Percentiles rank a stretch among this genome's conserved stretches.
These are phyloP conservation scores for Anarsia innoxiella DNA, from an alignment of 2,888 invertebrate genomes.

Conservation along the genomic window DNA sequence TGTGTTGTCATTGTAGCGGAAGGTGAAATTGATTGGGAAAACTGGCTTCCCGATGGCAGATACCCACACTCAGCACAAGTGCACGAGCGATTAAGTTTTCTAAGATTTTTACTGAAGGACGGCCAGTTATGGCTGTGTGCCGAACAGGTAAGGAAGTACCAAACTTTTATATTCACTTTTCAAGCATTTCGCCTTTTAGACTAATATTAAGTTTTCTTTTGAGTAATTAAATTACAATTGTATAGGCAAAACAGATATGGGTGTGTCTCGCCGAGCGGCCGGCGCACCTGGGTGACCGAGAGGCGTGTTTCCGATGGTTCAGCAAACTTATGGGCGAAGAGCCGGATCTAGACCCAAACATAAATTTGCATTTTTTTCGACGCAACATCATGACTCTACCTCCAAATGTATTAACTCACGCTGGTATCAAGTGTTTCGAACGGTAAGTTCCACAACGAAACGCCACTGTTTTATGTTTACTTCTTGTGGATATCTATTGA, in stretches of 20 bases:
- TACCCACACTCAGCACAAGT: slow-evolving; percentile 95
- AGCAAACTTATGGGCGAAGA: slow-evolving; percentile 97
- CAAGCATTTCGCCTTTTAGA: too few species aligned
- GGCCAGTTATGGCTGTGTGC: slow-evolving; percentile 97
- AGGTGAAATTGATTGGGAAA: slow-evolving; percentile 85
- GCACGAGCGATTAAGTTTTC: slow-evolving; percentile 93
- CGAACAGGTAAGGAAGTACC: slow-evolving; percentile 88
- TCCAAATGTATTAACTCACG: slow-evolving; percentile 92
- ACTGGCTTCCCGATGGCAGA: slow-evolving; percentile 87
- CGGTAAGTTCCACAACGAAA: too few species aligned
- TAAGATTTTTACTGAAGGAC: slow-evolving; percentile 94
- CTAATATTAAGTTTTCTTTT: slow-evolving; percentile 1
- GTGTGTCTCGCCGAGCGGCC: slow-evolving; percentile 95
- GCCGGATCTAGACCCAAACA: slow-evolving; percentile 96
- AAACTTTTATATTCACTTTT: too few species aligned
- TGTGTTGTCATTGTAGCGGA: slow-evolving; percentile 72
- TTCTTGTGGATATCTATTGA: neutral
- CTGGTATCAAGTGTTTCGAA: slow-evolving; percentile 93
- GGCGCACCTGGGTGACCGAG: slow-evolving; percentile 92
- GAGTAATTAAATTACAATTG: neutral
- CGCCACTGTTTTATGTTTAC: too few species aligned
- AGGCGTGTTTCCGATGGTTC: slow-evolving; percentile 99
- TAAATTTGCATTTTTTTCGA: slow-evolving; percentile 96
- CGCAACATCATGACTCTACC: slow-evolving; percentile 94
- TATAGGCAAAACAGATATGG: slow-evolving; percentile 95